Evolutionary conservation across 2,113 vertebrate species (phyloP).

Genomic region (Poeciliopsis turrubarensis): DNA sequence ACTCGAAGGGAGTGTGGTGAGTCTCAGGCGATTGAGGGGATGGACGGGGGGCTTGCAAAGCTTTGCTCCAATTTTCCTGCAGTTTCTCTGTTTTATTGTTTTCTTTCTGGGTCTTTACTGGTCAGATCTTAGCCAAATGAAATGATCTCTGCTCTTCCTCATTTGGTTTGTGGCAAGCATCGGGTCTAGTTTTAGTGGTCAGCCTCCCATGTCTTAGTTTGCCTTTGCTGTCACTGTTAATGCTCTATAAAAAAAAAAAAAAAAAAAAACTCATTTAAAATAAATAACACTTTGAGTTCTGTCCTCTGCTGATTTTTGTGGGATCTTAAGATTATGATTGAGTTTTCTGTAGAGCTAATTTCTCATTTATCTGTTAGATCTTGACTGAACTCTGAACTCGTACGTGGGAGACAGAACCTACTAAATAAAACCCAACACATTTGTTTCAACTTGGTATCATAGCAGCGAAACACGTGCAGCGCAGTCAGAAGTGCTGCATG

Average conservation of each 20-base stretch:
- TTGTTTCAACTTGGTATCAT: background rate
- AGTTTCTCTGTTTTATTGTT: constrained; percentile 26
- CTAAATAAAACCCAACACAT: background rate
- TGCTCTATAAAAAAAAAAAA: too few relatives aligned
- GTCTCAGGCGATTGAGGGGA: constrained; percentile 36
- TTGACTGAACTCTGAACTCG: background rate
- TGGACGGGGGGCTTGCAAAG: constrained; percentile 27
- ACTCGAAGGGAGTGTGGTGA: constrained; percentile 37
- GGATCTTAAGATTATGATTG: background rate
- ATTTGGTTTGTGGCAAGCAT: constrained; percentile 39
- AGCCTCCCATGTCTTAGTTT: constrained; percentile 24
- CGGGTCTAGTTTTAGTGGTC: constrained; percentile 63
- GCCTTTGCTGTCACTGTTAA: too few relatives aligned
- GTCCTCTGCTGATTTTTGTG: background rate
- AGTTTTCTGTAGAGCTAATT: background rate
- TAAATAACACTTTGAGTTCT: too few relatives aligned
- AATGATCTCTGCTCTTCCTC: constrained; percentile 33
- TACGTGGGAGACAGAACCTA: background rate
- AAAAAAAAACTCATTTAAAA: too few relatives aligned
- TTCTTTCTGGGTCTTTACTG: constrained; percentile 20
- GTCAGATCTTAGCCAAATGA: constrained; percentile 51
- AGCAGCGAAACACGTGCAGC: background rate
- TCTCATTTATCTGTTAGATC: background rate
- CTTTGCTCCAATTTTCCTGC: constrained; percentile 37
- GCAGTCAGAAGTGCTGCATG: background rate